phyloP scores from a whole-genome alignment of 2,888 invertebrate genomes.

The Cynaeus angustus region DNA sequence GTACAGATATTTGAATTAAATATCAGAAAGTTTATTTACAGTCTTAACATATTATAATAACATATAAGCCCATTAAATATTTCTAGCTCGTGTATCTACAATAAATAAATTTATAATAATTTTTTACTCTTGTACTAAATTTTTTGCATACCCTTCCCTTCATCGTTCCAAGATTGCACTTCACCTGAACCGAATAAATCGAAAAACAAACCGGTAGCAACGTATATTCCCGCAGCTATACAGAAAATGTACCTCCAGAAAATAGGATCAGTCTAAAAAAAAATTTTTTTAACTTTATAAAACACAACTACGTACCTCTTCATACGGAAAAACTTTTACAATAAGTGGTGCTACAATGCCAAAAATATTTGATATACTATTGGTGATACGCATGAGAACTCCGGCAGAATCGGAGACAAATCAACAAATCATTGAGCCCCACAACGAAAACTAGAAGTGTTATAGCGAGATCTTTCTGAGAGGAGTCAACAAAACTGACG shows the following conservation, averaged over 20 bases:
- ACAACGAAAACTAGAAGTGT: slow-evolving; percentile 81
- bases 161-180: slow-evolving; percentile 81
- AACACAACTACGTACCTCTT: slow-evolving; percentile 73
- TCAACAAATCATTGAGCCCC: slow-evolving; percentile 89
- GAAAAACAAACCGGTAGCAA: slow-evolving; percentile 79
- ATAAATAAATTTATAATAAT: too few relatives aligned
- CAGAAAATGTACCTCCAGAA: slow-evolving; percentile 84
- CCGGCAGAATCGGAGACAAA: slow-evolving; percentile 88
- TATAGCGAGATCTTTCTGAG: slow-evolving; percentile 73
- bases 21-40: too few relatives aligned
- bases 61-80: too few relatives aligned
- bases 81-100: not conserved
- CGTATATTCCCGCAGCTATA: slow-evolving; percentile 79
- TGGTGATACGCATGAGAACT: slow-evolving; percentile 89
- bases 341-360: slow-evolving; percentile 86
- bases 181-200: slow-evolving; percentile 78
- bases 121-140: too few relatives aligned
- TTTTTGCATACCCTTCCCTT: not conserved
- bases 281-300: slow-evolving; percentile 17
- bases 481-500: slow-evolving; percentile 57
- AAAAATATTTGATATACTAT: slow-evolving; percentile 83
- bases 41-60: too few relatives aligned
- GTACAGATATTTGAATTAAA: too few relatives aligned
- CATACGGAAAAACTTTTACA: slow-evolving; percentile 79
- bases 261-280: slow-evolving; percentile 71